A percentile compares a stretch with the other conserved stretches of the same genome.
Conservation (phyloP, 2,888 invertebrate species). For the Drosophila peninsularis region DNA sequence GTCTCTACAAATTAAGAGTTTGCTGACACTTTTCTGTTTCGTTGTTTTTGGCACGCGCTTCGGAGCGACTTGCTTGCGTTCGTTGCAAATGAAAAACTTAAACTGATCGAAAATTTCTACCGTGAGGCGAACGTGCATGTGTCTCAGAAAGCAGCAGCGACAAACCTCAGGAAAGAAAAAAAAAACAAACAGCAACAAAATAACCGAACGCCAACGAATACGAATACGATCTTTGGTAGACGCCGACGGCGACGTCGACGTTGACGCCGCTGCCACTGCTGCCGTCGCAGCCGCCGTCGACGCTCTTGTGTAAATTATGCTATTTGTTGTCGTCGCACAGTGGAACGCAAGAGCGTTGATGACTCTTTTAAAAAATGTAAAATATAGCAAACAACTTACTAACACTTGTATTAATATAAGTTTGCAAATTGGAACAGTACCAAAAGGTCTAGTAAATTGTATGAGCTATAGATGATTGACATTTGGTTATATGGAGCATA, state of each 20-base stretch:
- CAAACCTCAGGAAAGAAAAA: constrained; percentile 37
- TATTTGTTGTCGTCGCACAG: constrained; percentile 60
- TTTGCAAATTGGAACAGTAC: background rate
- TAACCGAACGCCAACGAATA: constrained; percentile 48
- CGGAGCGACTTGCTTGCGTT: constrained; percentile 74
- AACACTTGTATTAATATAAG: background rate
- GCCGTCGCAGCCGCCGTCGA: constrained; percentile 42
- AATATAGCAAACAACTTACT: background rate
- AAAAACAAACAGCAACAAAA: constrained; percentile 40
- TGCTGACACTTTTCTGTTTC: constrained; percentile 48
- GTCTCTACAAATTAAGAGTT: constrained; percentile 35
- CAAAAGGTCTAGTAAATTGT: background rate
- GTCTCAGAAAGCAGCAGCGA: constrained; percentile 74
- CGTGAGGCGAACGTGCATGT: constrained; percentile 64
- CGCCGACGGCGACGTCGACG: constrained; percentile 32
- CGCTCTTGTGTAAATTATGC: constrained; percentile 71
- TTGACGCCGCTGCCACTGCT: constrained; percentile 25
- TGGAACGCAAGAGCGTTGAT: constrained; percentile 14
- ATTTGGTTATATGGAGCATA: background rate
- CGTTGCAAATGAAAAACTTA: constrained; percentile 84
- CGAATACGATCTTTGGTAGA: constrained; percentile 48
- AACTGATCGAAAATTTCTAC: constrained; percentile 85
- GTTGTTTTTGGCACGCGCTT: constrained; percentile 54
- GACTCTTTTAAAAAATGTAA: background rate
- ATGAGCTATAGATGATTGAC: background rate